Percentiles rank a stretch among this genome's conserved stretches.
These are phyloP conservation scores for Phrynocephalus guinanensis DNA, from an alignment of 2,797 vertebrate genomes.

Conservation along the genomic window DNA sequence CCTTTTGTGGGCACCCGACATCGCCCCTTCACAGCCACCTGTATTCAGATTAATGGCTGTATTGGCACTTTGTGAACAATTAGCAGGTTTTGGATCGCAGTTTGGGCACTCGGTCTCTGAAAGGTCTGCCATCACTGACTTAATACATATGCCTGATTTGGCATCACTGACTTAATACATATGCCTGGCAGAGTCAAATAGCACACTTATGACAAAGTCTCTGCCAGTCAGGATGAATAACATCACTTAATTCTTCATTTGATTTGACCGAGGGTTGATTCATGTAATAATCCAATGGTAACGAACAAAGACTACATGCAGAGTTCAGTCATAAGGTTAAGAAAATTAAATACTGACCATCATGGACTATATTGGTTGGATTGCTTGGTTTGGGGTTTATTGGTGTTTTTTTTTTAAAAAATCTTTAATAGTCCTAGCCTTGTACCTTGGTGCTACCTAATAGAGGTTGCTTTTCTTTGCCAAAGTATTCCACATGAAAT, in stretches of 20 bases:
- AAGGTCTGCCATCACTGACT: not conserved
- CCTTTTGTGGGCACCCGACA: too few relatives aligned
- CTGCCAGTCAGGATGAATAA: constrained; percentile 7
- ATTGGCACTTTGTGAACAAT: too few relatives aligned
- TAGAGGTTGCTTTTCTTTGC: not conserved
- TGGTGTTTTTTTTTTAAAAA: not conserved
- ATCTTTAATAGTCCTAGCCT: not conserved
- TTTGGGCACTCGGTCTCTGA: too few relatives aligned
- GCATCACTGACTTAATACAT: constrained; percentile 6
- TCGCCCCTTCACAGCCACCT: too few relatives aligned
- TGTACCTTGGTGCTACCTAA: not conserved
- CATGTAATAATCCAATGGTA: constrained; percentile 2
- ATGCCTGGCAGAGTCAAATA: not conserved
- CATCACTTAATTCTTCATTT: constrained; percentile 57
- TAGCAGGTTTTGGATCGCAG: too few relatives aligned
- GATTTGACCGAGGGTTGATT: constrained; percentile 15
- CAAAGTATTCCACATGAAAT: not conserved
- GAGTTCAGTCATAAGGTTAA: not conserved
- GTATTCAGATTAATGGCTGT: too few relatives aligned
- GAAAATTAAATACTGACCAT: constrained; percentile 6
- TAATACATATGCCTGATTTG: not conserved
- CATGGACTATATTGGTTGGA: not conserved
- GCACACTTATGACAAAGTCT: not conserved
- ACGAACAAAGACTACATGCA: not conserved
- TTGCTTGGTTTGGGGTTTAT: not conserved